Percentiles rank a stretch among this genome's conserved stretches.
These are phyloP conservation scores for Gallinago nigripennis DNA, from an alignment of 2,797 vertebrate genomes.

Conservation along the genomic window DNA sequence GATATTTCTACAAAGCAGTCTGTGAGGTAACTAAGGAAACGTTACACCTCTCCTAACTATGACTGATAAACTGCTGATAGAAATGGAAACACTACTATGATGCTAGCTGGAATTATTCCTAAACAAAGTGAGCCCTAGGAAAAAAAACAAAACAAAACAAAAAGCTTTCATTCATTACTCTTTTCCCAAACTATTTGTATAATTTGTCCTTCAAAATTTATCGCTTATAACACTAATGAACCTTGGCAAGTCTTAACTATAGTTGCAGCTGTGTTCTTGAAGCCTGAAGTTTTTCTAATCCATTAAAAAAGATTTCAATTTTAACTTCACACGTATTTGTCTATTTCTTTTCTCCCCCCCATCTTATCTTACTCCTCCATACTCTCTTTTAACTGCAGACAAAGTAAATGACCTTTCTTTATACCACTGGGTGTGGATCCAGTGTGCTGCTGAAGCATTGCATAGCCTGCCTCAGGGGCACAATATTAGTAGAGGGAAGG, in stretches of 20 bases:
- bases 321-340: conserved; percentile 30
- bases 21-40: conserved; percentile 58
- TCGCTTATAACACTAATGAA: conserved; percentile 82
- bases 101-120: conserved; percentile 73
- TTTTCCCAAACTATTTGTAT: conserved; percentile 75
- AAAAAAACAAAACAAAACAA: conserved; percentile 20
- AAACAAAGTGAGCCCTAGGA: conserved; percentile 72
- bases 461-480: conserved; percentile 76
- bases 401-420: conserved; percentile 66
- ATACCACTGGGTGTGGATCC: conserved; percentile 56
- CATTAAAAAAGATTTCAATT: conserved; percentile 43
- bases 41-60: conserved; percentile 70
- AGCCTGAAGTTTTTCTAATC: conserved; percentile 76
- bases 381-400: conserved; percentile 49
- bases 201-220: conserved; percentile 85
- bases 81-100: conserved; percentile 72
- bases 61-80: conserved; percentile 74
- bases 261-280: conserved; percentile 80
- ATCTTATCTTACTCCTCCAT: background rate
- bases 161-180: conserved; percentile 57
- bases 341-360: background rate
- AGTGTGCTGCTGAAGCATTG: conserved; percentile 70
- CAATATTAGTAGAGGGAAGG: conserved; percentile 73
- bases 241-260: conserved; percentile 82
- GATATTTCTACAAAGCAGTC: conserved; percentile 10